Base-by-base conservation (phyloP, 1,140 invertebrate genomes). In the Orius insidiosus region DNA sequence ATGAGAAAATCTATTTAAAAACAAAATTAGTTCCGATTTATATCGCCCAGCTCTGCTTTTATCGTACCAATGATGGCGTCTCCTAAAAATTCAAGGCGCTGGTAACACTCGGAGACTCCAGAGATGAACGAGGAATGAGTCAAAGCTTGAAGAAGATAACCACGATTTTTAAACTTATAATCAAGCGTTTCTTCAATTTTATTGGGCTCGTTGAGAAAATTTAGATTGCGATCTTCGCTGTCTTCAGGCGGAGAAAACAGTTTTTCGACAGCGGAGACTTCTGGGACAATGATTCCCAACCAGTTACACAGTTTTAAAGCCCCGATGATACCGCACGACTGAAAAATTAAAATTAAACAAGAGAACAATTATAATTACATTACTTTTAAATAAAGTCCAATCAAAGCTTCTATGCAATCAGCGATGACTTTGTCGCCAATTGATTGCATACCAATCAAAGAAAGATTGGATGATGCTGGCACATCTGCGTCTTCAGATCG, bases 91-190 rank as follows among this genome's bases (percentile, higher is more conserved):
- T 98, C 94, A 24, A 98, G 63, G 39, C 89, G 65, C 62, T 98
- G 92, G 63, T 98, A 98, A 62, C 92, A 97, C 61, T 94, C 89
- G 0, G 93, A 98, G 7, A 96, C 64, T n/a, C 76, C 70, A 9
- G 78, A 78, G 48, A 84, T 79, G 60, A 94, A 95, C 0, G 92
- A 95, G 7, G 93, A 85, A 70, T 98, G 95, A 0, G 93, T 96
- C 56, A 98, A 81, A 9, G 95, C 85, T 67, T 96, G 87, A 5
- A 96, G 65, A 1, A 96, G 65, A 56, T 86, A 88, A 31, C 80
- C 82, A 24, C 76, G 68, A 60, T 97, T 85, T 4, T 69, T 69
- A 63, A 98, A 97, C 30, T 68, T 67, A 63, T 97, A 98, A 2
- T 76, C 75, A 52, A 98, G 78, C 24, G 68, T 80, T 5, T 72